A percentile compares a stretch with the other conserved stretches of the same genome.
phyloP scores from a whole-genome alignment of 2,113 vertebrate species.

The Myrmecophaga tridactyla region DNA sequence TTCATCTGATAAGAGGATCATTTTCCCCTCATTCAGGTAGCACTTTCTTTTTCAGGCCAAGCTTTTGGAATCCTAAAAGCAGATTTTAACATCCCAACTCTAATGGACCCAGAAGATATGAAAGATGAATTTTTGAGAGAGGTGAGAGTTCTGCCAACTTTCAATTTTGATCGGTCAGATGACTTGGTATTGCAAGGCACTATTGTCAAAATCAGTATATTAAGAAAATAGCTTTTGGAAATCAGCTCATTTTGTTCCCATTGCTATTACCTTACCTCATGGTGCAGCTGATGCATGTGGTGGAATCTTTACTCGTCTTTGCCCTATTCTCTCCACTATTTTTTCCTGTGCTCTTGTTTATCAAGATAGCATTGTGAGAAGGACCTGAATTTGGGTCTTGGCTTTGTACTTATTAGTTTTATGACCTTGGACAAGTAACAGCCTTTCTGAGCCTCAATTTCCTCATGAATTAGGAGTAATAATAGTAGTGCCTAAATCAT shows the following conservation, averaged over 20 bases:
- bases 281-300: not conserved
- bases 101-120: conserved; percentile 20
- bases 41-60: conserved; percentile 43
- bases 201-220: not conserved
- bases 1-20: not conserved
- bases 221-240: not conserved
- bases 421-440: not conserved
- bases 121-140: conserved; percentile 53
- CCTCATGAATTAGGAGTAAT: not conserved
- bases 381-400: not conserved
- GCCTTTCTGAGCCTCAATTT: not conserved
- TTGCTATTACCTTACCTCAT: not conserved
- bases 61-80: conserved; percentile 73
- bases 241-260: not conserved
- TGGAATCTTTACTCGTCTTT: not conserved
- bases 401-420: not conserved
- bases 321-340: not conserved
- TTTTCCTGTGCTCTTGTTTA: not conserved
- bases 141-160: conserved; percentile 37
- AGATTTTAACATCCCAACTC: conserved; percentile 44
- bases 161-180: not conserved
- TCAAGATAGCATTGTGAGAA: not conserved
- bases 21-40: not conserved
- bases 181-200: not conserved
- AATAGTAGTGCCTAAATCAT: not conserved